Evolutionary conservation across 2,888 invertebrate genomes (phyloP).

Genomic region (Apotomis betuletana): DNA sequence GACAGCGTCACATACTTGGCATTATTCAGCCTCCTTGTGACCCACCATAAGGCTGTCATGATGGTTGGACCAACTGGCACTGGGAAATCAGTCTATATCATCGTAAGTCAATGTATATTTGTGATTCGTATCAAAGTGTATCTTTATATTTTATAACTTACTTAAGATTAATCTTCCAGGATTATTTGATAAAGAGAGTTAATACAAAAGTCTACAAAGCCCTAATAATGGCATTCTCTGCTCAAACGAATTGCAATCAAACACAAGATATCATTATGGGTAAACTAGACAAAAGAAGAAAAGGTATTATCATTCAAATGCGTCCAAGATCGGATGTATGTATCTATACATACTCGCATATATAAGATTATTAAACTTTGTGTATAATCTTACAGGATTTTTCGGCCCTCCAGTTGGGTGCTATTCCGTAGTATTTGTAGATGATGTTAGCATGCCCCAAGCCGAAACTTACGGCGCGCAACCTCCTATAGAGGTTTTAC

Average conservation of each 20-base stretch:
- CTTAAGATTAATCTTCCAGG: constrained; percentile 69
- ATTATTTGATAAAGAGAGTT: constrained; percentile 91
- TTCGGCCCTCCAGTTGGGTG: constrained; percentile 97
- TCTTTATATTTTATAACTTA: background rate
- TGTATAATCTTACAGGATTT: constrained; percentile 83
- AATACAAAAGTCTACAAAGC: constrained; percentile 92
- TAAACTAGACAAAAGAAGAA: constrained; percentile 95
- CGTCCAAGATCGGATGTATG: too few relatives aligned
- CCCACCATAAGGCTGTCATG: constrained; percentile 92
- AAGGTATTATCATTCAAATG: constrained; percentile 79
- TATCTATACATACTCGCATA: background rate
- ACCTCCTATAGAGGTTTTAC: constrained; percentile 95
- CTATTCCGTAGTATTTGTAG: constrained; percentile 94
- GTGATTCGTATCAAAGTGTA: too few relatives aligned
- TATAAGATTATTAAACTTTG: background rate
- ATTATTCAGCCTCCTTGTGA: constrained; percentile 90
- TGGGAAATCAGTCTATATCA: constrained; percentile 95
- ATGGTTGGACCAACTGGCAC: constrained; percentile 98
- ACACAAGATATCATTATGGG: constrained; percentile 98
- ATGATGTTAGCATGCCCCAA: constrained; percentile 98
- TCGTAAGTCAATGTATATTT: constrained; percentile 72
- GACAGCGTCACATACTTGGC: constrained; percentile 95
- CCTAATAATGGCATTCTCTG: constrained; percentile 95
- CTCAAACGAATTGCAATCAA: constrained; percentile 96
- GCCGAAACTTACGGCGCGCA: constrained; percentile 96